Evolutionary conservation across 2,113 vertebrate species (phyloP).

Genomic region (Colossoma macropomum): DNA sequence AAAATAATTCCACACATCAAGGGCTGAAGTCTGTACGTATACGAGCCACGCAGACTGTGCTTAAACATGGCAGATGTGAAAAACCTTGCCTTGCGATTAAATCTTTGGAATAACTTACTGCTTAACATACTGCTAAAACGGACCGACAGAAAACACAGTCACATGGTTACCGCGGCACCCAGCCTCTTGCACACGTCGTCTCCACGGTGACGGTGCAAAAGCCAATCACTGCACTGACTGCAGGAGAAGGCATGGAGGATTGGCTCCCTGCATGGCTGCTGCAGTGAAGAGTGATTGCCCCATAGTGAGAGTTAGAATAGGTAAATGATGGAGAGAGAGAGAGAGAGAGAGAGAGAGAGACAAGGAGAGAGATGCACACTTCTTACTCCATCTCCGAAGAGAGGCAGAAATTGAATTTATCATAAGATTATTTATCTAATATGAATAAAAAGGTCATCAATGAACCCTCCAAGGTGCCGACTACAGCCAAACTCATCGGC

Average conservation of each 20-base stretch:
- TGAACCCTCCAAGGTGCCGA: neutral
- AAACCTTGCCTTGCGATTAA: too few relatives aligned
- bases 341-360: constrained; percentile 11
- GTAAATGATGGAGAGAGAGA: neutral
- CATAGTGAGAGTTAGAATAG: constrained; percentile 28
- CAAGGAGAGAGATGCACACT: neutral
- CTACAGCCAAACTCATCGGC: neutral
- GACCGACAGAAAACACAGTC: neutral
- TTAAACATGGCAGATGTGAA: too few relatives aligned
- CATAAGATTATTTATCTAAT: too few relatives aligned
- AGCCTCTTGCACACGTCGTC: constrained; percentile 32
- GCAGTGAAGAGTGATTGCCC: constrained; percentile 31
- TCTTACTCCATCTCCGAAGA: neutral
- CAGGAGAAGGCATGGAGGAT: constrained; percentile 23
- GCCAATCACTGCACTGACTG: constrained; percentile 36
- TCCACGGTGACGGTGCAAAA: constrained; percentile 38
- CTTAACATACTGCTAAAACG: neutral
- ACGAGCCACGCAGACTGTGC: too few relatives aligned
- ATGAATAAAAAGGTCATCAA: neutral
- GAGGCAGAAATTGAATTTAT: neutral
- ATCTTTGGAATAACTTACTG: too few relatives aligned
- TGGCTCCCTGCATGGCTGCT: constrained; percentile 22
- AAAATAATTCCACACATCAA: too few relatives aligned
- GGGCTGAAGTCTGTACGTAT: too few relatives aligned
- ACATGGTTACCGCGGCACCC: constrained; percentile 13